Evolutionary conservation across 1,140 invertebrate species (phyloP).

Genomic region (Camponotus floridanus): DNA sequence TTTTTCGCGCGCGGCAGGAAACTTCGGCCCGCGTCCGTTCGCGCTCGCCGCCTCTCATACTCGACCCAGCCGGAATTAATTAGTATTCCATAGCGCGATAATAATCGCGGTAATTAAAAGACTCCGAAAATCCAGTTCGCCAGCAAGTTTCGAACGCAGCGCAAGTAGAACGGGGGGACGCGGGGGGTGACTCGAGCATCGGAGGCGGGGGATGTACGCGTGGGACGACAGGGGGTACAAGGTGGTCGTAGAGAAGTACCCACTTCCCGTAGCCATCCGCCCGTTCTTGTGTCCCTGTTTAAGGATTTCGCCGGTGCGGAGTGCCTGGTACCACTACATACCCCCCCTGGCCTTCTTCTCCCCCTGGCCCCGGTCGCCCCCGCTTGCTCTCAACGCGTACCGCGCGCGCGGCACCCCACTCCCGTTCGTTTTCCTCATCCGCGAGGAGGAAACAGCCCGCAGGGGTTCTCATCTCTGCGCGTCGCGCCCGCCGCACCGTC

Average conservation of each 20-base stretch:
- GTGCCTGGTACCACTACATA: constrained; percentile 71
- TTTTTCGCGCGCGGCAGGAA: constrained; percentile 47
- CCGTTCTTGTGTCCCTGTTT: constrained; percentile 72
- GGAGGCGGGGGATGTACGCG: constrained; percentile 46
- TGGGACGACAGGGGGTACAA: constrained; percentile 32
- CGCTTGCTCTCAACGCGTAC: constrained; percentile 48
- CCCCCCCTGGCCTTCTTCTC: constrained; percentile 5
- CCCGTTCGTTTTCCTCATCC: constrained; percentile 41
- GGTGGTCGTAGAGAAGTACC: constrained; percentile 64
- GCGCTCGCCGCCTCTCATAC: not conserved
- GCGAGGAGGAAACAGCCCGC: constrained; percentile 60
- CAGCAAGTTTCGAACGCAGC: constrained; percentile 50
- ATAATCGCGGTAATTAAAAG: constrained; percentile 67
- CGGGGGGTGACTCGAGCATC: not conserved
- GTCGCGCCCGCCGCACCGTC: constrained; percentile 32
- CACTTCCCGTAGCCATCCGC: constrained; percentile 65
- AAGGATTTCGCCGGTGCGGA: constrained; percentile 65
- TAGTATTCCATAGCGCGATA: constrained; percentile 54
- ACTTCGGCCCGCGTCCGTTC: not conserved
- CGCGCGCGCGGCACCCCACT: constrained; percentile 62
- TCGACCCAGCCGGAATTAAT: constrained; percentile 62
- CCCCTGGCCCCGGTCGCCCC: constrained; percentile 53
- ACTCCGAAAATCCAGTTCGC: constrained; percentile 60
- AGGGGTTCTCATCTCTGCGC: constrained; percentile 66
- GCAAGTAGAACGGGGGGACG: not conserved